Evolutionary conservation across 1,140 invertebrate species (phyloP).

Genomic region (Plutomurus gul): DNA sequence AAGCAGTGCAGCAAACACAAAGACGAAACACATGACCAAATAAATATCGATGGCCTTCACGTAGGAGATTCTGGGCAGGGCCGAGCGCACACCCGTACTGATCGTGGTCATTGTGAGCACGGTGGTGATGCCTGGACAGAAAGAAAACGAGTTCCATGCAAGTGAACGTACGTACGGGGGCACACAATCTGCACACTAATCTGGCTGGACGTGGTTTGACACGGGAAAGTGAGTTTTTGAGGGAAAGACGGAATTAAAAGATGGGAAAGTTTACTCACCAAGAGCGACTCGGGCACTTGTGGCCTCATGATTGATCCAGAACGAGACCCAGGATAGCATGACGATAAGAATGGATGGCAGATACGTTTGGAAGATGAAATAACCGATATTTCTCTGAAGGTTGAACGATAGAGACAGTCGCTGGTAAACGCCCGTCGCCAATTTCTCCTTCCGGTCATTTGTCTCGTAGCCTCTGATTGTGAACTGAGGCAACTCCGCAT

Average conservation of each 20-base stretch:
- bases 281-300: slow-evolving; percentile 77
- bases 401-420: slow-evolving; percentile 86
- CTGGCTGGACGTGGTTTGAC: slow-evolving; percentile 2
- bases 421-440: slow-evolving; percentile 90
- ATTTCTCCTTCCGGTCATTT: slow-evolving; percentile 80
- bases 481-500: slow-evolving; percentile 94
- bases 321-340: slow-evolving; percentile 86
- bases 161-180: neutral
- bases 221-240: slow-evolving; percentile 1
- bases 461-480: slow-evolving; percentile 93
- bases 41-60: slow-evolving; percentile 99
- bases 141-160: neutral
- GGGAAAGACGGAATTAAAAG: neutral
- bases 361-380: slow-evolving; percentile 78
- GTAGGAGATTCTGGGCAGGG: slow-evolving; percentile 93
- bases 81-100: slow-evolving; percentile 93
- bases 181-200: neutral
- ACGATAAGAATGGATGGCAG: slow-evolving; percentile 83
- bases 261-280: slow-evolving; percentile 60
- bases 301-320: slow-evolving; percentile 85
- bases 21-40: slow-evolving; percentile 98
- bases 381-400: slow-evolving; percentile 77
- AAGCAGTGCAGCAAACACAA: slow-evolving; percentile 94
- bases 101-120: slow-evolving; percentile 99
- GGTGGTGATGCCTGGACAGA: slow-evolving; percentile 87